Evolutionary conservation across 2,888 invertebrate genomes (phyloP).

Genomic region (Plemyria rubiginata): DNA sequence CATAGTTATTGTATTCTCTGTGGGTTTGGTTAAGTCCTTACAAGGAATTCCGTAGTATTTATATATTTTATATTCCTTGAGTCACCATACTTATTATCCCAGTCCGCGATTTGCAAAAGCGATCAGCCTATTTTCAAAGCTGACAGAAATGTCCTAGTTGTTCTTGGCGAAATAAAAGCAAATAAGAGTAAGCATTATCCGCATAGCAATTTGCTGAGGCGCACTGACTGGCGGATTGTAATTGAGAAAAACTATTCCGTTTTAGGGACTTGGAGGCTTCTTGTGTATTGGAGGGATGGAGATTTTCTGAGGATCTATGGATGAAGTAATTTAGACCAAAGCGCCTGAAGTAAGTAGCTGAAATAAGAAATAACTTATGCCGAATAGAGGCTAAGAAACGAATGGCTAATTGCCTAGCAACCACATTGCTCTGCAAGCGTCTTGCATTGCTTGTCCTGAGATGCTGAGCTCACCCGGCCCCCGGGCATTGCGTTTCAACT

Average conservation of each 20-base stretch:
- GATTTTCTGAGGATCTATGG: neutral
- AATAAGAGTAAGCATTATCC: neutral
- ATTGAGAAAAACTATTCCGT: neutral
- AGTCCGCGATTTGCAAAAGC: too few relatives aligned
- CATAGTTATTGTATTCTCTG: too few relatives aligned
- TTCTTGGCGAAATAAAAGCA: neutral
- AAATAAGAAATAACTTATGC: neutral
- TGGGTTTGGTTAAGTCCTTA: too few relatives aligned
- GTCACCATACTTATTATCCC: too few relatives aligned
- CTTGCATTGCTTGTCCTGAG: neutral
- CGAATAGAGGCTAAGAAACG: too few relatives aligned
- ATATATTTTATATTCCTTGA: too few relatives aligned
- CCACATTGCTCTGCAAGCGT: neutral
- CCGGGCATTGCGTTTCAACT: neutral
- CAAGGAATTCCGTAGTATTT: too few relatives aligned
- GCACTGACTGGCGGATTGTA: neutral
- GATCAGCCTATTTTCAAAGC: too few relatives aligned
- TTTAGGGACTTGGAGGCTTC: constrained; percentile 2
- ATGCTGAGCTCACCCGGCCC: neutral
- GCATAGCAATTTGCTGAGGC: neutral
- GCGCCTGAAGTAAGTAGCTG: neutral
- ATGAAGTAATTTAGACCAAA: neutral
- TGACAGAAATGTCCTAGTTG: neutral
- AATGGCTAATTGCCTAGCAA: too few relatives aligned
- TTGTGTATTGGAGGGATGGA: too few relatives aligned